These are phyloP conservation scores for Macrophya annulata DNA, from an alignment of 2,888 invertebrate genomes.

Conservation along the genomic window DNA sequence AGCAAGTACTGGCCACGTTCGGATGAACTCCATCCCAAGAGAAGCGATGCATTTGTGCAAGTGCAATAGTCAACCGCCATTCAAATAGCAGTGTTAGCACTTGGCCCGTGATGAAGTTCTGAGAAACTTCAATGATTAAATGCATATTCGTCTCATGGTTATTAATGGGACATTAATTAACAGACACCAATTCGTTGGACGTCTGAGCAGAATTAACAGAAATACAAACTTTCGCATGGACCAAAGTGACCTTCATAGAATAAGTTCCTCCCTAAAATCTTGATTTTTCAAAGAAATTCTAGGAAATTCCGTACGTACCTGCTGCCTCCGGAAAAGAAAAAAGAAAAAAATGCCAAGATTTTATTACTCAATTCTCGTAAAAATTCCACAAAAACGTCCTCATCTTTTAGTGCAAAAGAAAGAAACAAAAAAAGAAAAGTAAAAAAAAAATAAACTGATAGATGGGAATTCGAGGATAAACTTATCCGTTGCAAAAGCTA, in stretches of 20 bases:
- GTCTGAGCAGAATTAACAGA: neutral
- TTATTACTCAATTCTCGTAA: neutral
- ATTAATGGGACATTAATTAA: constrained; percentile 24
- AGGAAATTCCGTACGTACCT: neutral
- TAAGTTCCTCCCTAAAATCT: neutral
- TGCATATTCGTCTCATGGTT: constrained; percentile 51
- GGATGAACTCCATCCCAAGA: constrained; percentile 23
- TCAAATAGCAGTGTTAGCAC: constrained; percentile 57
- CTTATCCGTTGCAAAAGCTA: neutral
- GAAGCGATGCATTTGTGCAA: constrained; percentile 56
- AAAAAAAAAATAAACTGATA: too few relatives aligned
- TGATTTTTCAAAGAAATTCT: neutral
- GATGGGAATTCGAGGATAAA: neutral
- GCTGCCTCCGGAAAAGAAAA: neutral
- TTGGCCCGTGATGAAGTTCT: constrained; percentile 60
- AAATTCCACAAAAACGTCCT: constrained; percentile 11
- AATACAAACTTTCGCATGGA: neutral
- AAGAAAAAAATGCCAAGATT: neutral
- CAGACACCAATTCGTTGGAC: neutral
- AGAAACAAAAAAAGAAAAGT: neutral
- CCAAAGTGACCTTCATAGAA: neutral
- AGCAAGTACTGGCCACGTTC: constrained; percentile 6
- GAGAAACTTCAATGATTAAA: constrained; percentile 67
- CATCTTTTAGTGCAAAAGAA: neutral
- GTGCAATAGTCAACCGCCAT: constrained; percentile 68